Conservation (phyloP, 1,140 invertebrate genomes). For the Ceratina calcarata region DNA sequence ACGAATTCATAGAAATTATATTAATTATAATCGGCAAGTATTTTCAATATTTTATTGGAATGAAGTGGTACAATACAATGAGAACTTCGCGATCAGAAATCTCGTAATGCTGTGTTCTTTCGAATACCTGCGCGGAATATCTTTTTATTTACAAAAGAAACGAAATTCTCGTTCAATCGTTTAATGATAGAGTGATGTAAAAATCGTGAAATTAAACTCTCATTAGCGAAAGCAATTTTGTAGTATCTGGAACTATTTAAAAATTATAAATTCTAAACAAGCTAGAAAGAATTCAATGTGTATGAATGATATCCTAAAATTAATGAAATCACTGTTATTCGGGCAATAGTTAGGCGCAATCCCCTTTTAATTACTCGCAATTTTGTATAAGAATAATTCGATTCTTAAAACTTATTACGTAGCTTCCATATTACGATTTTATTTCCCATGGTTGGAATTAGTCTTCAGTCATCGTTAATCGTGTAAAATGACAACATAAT, state of each 20-base stretch:
- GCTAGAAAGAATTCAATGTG: slow-evolving; percentile 13
- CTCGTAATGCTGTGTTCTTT: slow-evolving; percentile 33
- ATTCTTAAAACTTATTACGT: slow-evolving; percentile 38
- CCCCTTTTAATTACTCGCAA: neutral
- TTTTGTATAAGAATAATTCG: slow-evolving; percentile 40
- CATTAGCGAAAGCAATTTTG: slow-evolving; percentile 18
- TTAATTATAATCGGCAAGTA: slow-evolving; percentile 9
- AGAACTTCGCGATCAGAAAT: slow-evolving; percentile 46
- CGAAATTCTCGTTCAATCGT: slow-evolving; percentile 29
- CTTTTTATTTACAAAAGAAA: slow-evolving; percentile 61
- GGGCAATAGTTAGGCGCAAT: slow-evolving; percentile 23
- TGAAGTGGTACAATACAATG: slow-evolving; percentile 64
- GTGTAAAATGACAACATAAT: slow-evolving; percentile 3
- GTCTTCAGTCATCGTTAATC: neutral
- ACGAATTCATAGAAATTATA: too few species aligned
- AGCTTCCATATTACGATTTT: slow-evolving; percentile 25
- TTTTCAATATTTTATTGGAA: slow-evolving; percentile 64
- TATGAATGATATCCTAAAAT: neutral
- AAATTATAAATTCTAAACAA: slow-evolving; percentile 2
- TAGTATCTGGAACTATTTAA: slow-evolving; percentile 11
- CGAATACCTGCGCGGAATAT: slow-evolving; percentile 25
- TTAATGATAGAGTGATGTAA: slow-evolving; percentile 20
- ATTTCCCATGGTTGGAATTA: neutral
- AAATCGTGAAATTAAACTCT: neutral
- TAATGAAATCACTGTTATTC: neutral